These are phyloP conservation scores for Cassiopea xamachana DNA, from an alignment of 30 jellyfish, hydroid and myxozoan genomes.

Conservation along the genomic window DNA sequence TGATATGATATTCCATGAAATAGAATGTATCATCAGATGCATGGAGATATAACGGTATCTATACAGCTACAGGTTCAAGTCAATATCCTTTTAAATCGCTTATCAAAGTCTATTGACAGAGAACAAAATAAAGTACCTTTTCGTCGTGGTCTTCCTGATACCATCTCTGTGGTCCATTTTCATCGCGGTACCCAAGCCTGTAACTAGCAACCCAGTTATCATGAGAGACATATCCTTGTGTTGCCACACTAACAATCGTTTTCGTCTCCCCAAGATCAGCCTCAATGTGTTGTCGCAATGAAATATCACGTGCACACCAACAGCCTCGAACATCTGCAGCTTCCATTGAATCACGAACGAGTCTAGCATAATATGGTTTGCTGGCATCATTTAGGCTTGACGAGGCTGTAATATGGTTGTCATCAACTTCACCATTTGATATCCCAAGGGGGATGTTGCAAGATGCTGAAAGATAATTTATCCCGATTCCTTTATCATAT, in stretches of 20 bases:
- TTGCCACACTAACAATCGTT: conserved; percentile 82
- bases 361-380: conserved; percentile 88
- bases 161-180: conserved; percentile 96
- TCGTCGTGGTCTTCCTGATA: conserved; percentile 96
- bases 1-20: no score
- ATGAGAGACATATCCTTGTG: conserved; percentile 95
- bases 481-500: background rate
- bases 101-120: background rate
- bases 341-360: conserved; percentile 94
- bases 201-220: conserved; percentile 99
- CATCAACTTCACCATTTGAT: conserved; percentile 98
- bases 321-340: conserved; percentile 93
- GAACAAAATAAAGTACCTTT: conserved; percentile 55
- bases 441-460: conserved; percentile 97
- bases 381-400: conserved; percentile 74
- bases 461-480: conserved; percentile 52
- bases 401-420: conserved; percentile 91
- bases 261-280: conserved; percentile 98
- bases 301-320: conserved; percentile 99
- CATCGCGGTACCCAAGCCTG: conserved; percentile 96
- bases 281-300: conserved; percentile 90
- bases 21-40: no score
- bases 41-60: no score
- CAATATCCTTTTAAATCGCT: background rate
- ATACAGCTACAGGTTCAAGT: background rate